Evolutionary conservation across 2,888 invertebrate genomes (phyloP).

Genomic region (Petrolisthes cinctipes): DNA sequence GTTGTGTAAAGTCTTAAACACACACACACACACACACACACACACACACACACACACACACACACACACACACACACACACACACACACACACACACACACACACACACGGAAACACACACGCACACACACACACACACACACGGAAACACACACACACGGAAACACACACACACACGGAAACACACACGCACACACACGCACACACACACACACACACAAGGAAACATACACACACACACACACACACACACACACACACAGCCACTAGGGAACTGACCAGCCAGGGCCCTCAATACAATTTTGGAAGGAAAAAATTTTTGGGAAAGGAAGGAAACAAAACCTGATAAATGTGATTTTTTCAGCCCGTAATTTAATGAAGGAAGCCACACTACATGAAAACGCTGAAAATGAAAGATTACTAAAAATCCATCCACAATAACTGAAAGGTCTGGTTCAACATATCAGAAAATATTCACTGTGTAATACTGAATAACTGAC

Average conservation of each 20-base stretch:
- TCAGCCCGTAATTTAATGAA: too few species aligned
- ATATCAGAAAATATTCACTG: neutral
- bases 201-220: conserved; percentile 7
- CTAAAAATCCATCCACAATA: too few species aligned
- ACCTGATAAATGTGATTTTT: neutral
- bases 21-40: conserved; percentile 22
- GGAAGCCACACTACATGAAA: too few species aligned
- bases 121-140: conserved; percentile 16
- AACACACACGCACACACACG: conserved; percentile 15
- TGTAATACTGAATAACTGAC: too few species aligned
- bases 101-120: conserved; percentile 12
- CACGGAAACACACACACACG: conserved; percentile 17
- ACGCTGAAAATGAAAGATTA: too few species aligned
- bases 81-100: conserved; percentile 26
- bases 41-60: conserved; percentile 32
- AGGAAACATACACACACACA: conserved; percentile 22
- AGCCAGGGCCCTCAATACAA: too few species aligned
- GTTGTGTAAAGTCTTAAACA: neutral
- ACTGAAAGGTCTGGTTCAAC: neutral
- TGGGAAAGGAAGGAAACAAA: neutral
- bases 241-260: conserved; percentile 33
- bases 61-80: conserved; percentile 24
- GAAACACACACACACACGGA: conserved; percentile 16
- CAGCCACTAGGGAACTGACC: neutral
- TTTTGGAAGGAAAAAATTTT: neutral